A percentile compares a stretch with the other conserved stretches of the same genome.
Conservation (phyloP, 2,888 invertebrate species). For the Drosophila bunnanda region DNA sequence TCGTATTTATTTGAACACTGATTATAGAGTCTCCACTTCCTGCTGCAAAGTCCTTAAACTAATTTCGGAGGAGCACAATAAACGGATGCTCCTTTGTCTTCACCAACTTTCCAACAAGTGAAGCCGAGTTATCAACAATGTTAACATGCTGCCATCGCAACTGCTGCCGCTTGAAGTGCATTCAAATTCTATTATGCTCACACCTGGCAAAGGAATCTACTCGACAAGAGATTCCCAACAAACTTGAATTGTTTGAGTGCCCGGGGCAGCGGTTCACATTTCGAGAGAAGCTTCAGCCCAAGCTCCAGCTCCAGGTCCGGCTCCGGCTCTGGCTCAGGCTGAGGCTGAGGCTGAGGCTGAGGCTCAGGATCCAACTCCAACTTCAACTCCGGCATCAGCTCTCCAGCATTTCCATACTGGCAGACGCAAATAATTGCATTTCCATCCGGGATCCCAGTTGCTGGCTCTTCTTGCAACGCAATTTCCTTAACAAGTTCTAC, state of each 20-base stretch:
- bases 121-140: constrained; percentile 8
- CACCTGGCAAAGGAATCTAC: constrained; percentile 36
- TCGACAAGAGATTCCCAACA: constrained; percentile 25
- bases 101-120: not conserved
- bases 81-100: constrained; percentile 17
- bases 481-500: constrained; percentile 49
- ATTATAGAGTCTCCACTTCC: not conserved
- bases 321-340: not conserved
- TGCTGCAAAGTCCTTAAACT: not conserved
- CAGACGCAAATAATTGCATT: constrained; percentile 53
- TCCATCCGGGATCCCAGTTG: constrained; percentile 8
- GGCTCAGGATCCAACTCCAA: not conserved
- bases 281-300: constrained; percentile 6
- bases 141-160: constrained; percentile 39
- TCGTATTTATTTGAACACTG: not conserved
- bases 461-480: constrained; percentile 29
- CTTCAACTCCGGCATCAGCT: constrained; percentile 1
- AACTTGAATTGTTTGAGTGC: constrained; percentile 46
- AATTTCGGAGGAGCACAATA: constrained; percentile 7
- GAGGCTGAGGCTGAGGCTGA: too few species aligned
- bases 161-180: constrained; percentile 28
- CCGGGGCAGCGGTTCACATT: constrained; percentile 44
- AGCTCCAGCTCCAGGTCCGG: not conserved
- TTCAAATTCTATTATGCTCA: constrained; percentile 45
- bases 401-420: constrained; percentile 27